Percentiles rank a stretch among this genome's conserved stretches.
Conservation (phyloP, 2,888 invertebrate genomes). For the Ectemnius continuus region DNA sequence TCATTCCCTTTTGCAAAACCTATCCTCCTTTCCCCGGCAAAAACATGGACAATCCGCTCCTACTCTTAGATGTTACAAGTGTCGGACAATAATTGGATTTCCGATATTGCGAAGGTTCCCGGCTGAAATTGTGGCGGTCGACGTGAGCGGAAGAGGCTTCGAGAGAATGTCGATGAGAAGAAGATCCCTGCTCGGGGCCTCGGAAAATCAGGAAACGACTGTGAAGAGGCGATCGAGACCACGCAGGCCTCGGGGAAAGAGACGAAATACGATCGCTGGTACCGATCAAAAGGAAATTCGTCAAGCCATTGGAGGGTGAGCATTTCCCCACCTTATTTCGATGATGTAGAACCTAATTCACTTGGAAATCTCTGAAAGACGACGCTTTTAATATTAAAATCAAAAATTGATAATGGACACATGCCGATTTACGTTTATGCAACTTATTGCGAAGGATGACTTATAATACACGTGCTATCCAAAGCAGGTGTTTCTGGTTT, state of each 20-base stretch:
- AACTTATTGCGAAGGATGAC: too few relatives aligned
- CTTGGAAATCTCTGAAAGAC: too few relatives aligned
- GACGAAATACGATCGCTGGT: conserved; percentile 94
- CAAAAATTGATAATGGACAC: too few relatives aligned
- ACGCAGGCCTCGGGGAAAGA: conserved; percentile 88
- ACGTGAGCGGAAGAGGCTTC: conserved; percentile 92
- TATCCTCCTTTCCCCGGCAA: too few relatives aligned
- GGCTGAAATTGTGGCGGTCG: conserved; percentile 92
- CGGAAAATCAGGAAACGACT: conserved; percentile 66
- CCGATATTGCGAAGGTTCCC: conserved; percentile 84
- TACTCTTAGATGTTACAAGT: too few relatives aligned
- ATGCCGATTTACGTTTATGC: too few relatives aligned
- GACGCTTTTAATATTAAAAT: too few relatives aligned
- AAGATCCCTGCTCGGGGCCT: conserved; percentile 84
- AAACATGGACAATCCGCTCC: too few relatives aligned
- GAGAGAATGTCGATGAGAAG: conserved; percentile 92
- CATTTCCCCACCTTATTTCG: conserved; percentile 62
- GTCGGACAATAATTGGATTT: neutral
- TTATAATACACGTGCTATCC: conserved; percentile 39
- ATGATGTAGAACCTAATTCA: too few relatives aligned
- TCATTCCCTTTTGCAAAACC: too few relatives aligned
- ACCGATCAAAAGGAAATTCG: conserved; percentile 94
- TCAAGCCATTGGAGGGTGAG: conserved; percentile 91
- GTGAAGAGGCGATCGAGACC: conserved; percentile 86
- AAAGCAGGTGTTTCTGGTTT: neutral